Evolutionary conservation across 2,797 vertebrate species (phyloP).

Genomic region (Nyctibius grandis): DNA sequence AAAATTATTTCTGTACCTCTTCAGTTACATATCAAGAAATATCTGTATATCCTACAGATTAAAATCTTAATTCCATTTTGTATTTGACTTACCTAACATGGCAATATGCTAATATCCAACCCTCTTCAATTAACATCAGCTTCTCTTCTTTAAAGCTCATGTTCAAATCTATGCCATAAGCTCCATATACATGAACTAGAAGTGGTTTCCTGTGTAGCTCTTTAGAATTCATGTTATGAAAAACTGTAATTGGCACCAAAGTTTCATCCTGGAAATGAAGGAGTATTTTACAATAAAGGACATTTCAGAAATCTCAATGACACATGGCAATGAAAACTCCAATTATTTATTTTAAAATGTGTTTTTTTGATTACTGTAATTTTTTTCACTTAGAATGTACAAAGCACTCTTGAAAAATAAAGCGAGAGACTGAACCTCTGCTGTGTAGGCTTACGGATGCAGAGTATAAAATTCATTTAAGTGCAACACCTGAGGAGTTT

Average conservation of each 20-base stretch:
- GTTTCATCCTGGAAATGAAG: constrained; percentile 85
- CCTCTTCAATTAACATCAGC: constrained; percentile 86
- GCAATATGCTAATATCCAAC: constrained; percentile 94
- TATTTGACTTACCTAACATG: constrained; percentile 87
- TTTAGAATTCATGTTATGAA: constrained; percentile 77
- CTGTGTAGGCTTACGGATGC: constrained; percentile 39
- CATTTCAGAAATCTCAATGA: constrained; percentile 64
- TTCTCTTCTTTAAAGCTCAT: constrained; percentile 92
- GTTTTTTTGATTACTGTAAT: constrained; percentile 67
- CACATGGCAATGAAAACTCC: constrained; percentile 57
- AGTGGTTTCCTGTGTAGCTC: constrained; percentile 80
- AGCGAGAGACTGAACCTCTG: constrained; percentile 37
- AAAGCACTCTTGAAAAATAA: constrained; percentile 69
- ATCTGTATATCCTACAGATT: not conserved
- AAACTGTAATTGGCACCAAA: constrained; percentile 87
- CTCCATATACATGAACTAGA: constrained; percentile 92
- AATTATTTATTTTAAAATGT: constrained; percentile 68
- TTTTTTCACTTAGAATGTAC: constrained; percentile 57
- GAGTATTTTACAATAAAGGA: constrained; percentile 61
- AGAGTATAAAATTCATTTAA: constrained; percentile 65
- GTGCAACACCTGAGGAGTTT: constrained; percentile 66
- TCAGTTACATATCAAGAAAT: not conserved
- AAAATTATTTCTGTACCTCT: not conserved
- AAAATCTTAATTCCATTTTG: not conserved
- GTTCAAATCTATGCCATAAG: constrained; percentile 90